Evolutionary conservation across 2,888 invertebrate genomes (phyloP).

Genomic region (Tolmerus cingulatus): DNA sequence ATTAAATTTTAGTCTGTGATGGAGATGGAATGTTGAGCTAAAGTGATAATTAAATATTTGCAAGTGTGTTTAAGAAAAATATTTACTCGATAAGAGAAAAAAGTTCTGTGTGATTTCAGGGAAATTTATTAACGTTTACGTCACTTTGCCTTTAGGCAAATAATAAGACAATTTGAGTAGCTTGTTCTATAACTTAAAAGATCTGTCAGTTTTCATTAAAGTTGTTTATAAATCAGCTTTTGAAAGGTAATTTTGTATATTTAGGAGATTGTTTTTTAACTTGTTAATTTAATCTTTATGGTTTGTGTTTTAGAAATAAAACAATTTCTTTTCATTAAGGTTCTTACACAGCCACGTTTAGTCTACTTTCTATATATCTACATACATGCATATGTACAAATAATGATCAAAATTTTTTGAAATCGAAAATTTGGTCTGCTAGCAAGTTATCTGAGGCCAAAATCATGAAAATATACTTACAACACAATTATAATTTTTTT

Average conservation of each 20-base stretch:
- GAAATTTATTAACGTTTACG: background rate
- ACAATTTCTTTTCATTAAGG: too few species aligned
- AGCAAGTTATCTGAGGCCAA: too few species aligned
- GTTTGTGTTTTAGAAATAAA: too few species aligned
- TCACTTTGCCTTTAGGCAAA: background rate
- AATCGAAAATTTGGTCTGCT: too few species aligned
- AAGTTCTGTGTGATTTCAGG: background rate
- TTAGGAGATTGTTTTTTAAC: background rate
- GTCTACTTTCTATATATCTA: too few species aligned
- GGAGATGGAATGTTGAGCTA: background rate
- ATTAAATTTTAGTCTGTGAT: background rate
- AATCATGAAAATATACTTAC: too few species aligned
- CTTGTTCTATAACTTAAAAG: background rate
- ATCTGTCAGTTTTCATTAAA: background rate
- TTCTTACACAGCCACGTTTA: too few species aligned
- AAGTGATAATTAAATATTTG: background rate
- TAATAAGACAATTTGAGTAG: too few species aligned
- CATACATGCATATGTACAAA: too few species aligned
- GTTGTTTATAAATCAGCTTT: background rate
- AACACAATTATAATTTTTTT: too few species aligned
- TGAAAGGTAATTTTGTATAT: background rate
- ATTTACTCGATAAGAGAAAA: background rate
- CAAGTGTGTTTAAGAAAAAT: background rate
- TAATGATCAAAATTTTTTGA: too few species aligned
- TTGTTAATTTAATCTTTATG: background rate